Percentiles rank a stretch among this genome's conserved stretches.
Evolutionary conservation across 2,888 invertebrate genomes (phyloP).

Genomic region (Celastrina argiolus): DNA sequence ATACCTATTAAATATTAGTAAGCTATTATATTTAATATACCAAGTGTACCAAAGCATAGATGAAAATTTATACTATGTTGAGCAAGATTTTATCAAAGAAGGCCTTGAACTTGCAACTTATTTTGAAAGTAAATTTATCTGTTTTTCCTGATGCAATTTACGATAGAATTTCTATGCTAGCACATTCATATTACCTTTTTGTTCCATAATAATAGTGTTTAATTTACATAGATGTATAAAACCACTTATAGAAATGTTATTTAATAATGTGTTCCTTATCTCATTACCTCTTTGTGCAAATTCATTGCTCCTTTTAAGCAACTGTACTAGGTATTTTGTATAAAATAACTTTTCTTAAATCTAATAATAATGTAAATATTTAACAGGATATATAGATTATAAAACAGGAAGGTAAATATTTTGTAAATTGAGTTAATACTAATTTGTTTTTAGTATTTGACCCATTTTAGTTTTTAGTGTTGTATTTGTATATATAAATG

Average conservation of each 20-base stretch:
- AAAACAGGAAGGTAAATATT: too few species aligned
- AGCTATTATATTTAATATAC: not conserved
- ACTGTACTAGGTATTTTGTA: too few species aligned
- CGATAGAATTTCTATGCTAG: not conserved
- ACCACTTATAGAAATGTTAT: not conserved
- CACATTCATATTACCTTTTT: not conserved
- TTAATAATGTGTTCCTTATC: not conserved
- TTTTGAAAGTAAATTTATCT: conserved; percentile 23
- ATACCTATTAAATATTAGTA: not conserved
- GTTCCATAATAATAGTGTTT: not conserved
- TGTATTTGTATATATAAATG: too few species aligned
- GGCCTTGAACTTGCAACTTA: conserved; percentile 25
- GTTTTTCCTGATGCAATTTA: conserved; percentile 24
- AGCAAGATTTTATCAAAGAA: not conserved
- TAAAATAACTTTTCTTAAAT: too few species aligned
- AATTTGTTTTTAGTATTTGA: too few species aligned
- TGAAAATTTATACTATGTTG: not conserved
- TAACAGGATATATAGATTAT: too few species aligned
- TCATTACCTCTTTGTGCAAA: not conserved
- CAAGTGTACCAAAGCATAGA: not conserved
- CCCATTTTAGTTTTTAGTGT: too few species aligned
- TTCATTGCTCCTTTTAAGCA: not conserved
- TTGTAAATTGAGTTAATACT: too few species aligned
- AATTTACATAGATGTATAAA: not conserved
- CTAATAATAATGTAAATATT: too few species aligned